These are phyloP conservation scores for Tetramorium bicarinatum DNA, from an alignment of 2,888 invertebrate genomes.

Conservation along the genomic window DNA sequence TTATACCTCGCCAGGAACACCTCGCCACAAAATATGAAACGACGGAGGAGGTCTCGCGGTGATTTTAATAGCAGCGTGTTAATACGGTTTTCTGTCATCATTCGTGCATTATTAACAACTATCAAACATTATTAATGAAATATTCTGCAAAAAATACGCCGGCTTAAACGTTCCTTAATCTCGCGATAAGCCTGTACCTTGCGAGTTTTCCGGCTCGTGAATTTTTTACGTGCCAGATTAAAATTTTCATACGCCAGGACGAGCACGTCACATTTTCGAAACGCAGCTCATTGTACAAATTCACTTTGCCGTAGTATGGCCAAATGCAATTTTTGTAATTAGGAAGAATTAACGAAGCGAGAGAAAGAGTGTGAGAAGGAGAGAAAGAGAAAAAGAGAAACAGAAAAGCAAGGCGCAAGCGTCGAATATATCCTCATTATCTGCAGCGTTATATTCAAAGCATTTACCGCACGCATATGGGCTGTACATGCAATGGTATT, in stretches of 20 bases:
- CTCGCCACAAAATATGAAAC: conserved; percentile 6
- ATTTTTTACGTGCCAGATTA: neutral
- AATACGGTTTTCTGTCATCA: conserved; percentile 4
- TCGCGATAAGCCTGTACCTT: neutral
- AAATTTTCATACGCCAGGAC: neutral
- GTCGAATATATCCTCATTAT: conserved; percentile 63
- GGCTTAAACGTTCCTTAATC: conserved; percentile 34
- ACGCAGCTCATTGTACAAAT: conserved; percentile 33
- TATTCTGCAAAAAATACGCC: neutral
- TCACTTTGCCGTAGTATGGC: conserved; percentile 40
- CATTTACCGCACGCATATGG: conserved; percentile 64
- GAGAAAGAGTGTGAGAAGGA: neutral
- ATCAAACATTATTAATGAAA: conserved; percentile 15
- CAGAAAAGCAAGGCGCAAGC: conserved; percentile 28
- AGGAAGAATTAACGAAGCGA: conserved; percentile 45
- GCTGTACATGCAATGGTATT: conserved; percentile 70
- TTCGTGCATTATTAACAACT: conserved; percentile 4
- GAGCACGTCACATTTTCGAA: conserved; percentile 25
- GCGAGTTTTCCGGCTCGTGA: neutral
- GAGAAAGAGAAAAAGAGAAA: neutral
- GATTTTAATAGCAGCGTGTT: conserved; percentile 4
- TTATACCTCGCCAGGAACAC: neutral
- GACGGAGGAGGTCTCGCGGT: neutral
- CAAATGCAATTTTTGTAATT: conserved; percentile 54
- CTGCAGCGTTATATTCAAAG: conserved; percentile 74